A percentile compares a stretch with the other conserved stretches of the same genome.
Conservation (phyloP, 2,797 vertebrate species). For the Sebastes hubbsi region DNA sequence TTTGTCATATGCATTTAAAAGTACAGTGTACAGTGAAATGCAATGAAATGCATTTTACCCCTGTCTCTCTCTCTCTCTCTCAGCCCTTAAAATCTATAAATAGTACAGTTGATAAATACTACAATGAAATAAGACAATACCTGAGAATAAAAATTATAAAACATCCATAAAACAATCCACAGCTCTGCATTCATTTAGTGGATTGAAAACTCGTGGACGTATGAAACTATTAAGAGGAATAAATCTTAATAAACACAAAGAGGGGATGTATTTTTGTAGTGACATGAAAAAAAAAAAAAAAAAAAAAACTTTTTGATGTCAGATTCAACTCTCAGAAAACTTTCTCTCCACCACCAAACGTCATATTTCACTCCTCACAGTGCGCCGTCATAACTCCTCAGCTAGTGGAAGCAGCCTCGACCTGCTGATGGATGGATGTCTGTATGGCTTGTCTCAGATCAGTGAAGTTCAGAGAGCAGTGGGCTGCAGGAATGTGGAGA, state of each 20-base stretch:
- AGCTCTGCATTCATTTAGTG: no score
- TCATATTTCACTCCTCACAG: conserved; percentile 21
- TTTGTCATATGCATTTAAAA: no score
- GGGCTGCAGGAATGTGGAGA: conserved; percentile 67
- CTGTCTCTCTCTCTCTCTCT: no score
- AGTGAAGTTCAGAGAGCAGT: conserved; percentile 21
- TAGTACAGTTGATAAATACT: no score
- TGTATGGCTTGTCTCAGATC: conserved; percentile 17
- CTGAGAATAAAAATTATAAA: no score
- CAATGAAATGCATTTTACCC: no score
- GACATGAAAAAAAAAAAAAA: not conserved
- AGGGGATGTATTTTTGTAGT: not conserved
- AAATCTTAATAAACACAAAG: not conserved
- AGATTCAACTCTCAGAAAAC: not conserved
- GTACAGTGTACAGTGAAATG: no score
- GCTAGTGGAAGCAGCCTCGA: conserved; percentile 19
- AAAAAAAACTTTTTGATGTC: not conserved
- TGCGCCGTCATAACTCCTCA: conserved; percentile 14
- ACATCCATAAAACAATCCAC: no score
- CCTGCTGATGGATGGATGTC: conserved; percentile 28
- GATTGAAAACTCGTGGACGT: not conserved
- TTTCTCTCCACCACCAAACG: not conserved
- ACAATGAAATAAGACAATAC: no score
- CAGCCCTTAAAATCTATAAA: no score
- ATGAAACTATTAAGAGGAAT: not conserved